Conservation (phyloP, 2,888 invertebrate genomes). For the Protonemura montana region DNA sequence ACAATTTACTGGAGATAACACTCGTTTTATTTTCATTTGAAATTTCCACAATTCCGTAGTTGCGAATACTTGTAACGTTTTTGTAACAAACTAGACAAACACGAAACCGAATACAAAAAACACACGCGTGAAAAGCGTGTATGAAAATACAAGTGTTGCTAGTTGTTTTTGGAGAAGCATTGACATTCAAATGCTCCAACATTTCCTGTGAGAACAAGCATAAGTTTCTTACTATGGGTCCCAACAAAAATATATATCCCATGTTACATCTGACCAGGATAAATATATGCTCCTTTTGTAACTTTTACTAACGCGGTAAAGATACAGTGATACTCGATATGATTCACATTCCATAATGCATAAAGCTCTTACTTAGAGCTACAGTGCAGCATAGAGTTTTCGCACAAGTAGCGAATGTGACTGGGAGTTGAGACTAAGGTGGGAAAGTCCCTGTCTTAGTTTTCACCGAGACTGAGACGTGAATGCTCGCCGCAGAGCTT, state of each 20-base stretch:
- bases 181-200: background rate
- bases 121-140: background rate
- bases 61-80: background rate
- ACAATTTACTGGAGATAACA: background rate
- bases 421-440: background rate
- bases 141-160: background rate
- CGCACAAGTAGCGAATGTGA: background rate
- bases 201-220: background rate
- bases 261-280: background rate
- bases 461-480: background rate
- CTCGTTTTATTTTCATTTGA: background rate
- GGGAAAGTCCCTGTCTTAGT: background rate
- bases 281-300: background rate
- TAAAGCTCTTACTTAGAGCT: background rate
- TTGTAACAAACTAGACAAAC: background rate
- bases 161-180: background rate
- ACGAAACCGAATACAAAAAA: background rate
- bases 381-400: background rate
- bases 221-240: background rate
- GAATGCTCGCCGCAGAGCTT: no score
- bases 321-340: no score
- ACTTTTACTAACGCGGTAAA: background rate
- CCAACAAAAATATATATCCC: background rate
- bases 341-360: background rate
- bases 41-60: background rate